A percentile compares a stretch with the other conserved stretches of the same genome.
phyloP scores from a whole-genome alignment of 2,797 vertebrate genomes.

The Eospalax fontanierii region DNA sequence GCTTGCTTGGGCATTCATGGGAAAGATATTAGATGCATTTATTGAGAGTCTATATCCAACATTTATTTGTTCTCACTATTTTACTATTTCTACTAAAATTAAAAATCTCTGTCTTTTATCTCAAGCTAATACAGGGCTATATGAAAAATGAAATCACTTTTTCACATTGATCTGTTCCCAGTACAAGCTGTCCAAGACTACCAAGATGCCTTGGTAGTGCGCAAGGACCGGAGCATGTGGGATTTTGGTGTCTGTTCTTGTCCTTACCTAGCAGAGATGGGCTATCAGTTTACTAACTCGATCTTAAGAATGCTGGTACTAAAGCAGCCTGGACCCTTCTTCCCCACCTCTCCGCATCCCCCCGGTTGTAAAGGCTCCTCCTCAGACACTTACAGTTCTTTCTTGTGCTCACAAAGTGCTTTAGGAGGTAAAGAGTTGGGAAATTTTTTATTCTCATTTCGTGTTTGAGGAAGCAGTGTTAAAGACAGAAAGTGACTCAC shows the following conservation, averaged over 20 bases:
- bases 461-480: neutral
- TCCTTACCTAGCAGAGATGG: neutral
- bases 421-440: neutral
- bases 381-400: neutral
- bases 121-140: neutral
- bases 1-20: neutral
- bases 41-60: neutral
- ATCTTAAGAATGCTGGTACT: neutral
- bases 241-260: neutral
- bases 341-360: no score
- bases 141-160: neutral
- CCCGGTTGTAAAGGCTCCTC: neutral
- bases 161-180: neutral
- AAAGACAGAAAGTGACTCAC: slow-evolving; percentile 50
- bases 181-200: neutral
- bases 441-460: slow-evolving; percentile 10
- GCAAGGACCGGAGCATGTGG: neutral
- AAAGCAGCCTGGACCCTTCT: neutral
- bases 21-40: neutral
- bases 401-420: slow-evolving; percentile 16
- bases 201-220: neutral
- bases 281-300: neutral
- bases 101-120: neutral
- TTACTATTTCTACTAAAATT: neutral
- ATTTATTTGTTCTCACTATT: neutral